Conservation (phyloP, 2,888 invertebrate species). For the Rhaphigaster nebulosa region DNA sequence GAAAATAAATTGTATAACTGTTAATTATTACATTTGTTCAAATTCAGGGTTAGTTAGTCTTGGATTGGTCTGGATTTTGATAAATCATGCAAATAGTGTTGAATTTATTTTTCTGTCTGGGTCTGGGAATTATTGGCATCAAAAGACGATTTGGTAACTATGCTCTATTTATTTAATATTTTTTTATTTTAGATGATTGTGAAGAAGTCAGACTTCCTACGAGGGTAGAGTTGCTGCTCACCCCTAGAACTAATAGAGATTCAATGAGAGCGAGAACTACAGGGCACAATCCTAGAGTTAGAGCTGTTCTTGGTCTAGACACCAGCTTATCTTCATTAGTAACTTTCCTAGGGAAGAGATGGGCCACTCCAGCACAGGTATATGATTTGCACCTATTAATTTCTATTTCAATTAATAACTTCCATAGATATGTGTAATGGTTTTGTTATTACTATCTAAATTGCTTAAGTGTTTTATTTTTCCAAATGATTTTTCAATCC, state of each 20-base stretch:
- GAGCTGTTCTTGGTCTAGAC: constrained; percentile 81
- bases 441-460: no score
- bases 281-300: constrained; percentile 91
- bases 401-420: background rate
- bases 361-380: constrained; percentile 74
- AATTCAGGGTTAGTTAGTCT: no score
- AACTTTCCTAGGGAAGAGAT: constrained; percentile 80
- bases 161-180: background rate
- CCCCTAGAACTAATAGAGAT: constrained; percentile 82
- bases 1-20: no score
- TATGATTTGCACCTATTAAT: background rate
- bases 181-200: constrained; percentile 73
- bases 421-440: background rate
- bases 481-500: no score
- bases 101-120: background rate
- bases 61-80: background rate
- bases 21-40: no score
- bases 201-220: constrained; percentile 84
- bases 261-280: constrained; percentile 88
- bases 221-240: constrained; percentile 80
- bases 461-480: no score
- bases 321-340: constrained; percentile 80
- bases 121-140: background rate
- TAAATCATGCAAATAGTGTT: background rate
- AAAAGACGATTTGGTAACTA: background rate